These are phyloP conservation scores for Argyresthia goedartella DNA, from an alignment of 2,888 invertebrate genomes.

Conservation along the genomic window DNA sequence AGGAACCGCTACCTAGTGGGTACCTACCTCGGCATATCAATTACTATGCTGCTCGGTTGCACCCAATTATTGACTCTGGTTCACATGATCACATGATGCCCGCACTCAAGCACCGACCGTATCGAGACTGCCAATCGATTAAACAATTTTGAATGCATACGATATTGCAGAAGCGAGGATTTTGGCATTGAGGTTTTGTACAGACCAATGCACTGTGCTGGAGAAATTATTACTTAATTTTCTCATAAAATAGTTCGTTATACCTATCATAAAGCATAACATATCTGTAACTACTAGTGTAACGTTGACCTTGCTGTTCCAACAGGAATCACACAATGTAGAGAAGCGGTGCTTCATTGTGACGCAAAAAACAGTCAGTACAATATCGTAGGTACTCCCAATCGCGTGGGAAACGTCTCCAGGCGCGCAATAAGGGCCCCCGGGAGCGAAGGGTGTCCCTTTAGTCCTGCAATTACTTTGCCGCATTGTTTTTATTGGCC, in stretches of 20 bases:
- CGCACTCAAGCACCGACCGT: slow-evolving; percentile 26
- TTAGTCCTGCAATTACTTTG: slow-evolving; percentile 35
- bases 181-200: background rate
- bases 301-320: too few species aligned
- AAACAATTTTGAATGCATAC: slow-evolving; percentile 11
- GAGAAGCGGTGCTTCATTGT: too few species aligned
- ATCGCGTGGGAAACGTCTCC: slow-evolving; percentile 56
- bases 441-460: slow-evolving; percentile 37
- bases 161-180: background rate
- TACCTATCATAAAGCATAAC: too few species aligned
- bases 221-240: too few species aligned
- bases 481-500: slow-evolving; percentile 49
- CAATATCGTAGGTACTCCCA: slow-evolving; percentile 20
- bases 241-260: too few species aligned
- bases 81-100: slow-evolving; percentile 43
- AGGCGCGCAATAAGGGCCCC: slow-evolving; percentile 55
- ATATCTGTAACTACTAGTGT: too few species aligned
- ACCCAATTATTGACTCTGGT: slow-evolving; percentile 61
- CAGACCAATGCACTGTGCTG: background rate
- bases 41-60: slow-evolving; percentile 59
- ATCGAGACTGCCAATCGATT: slow-evolving; percentile 30
- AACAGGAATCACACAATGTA: too few species aligned
- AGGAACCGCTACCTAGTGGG: slow-evolving; percentile 57
- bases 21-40: slow-evolving; percentile 58
- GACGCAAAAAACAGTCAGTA: background rate